A percentile compares a stretch with the other conserved stretches of the same genome.
These are phyloP conservation scores for Bungarus multicinctus DNA, from an alignment of 2,113 vertebrate genomes.

Conservation along the genomic window DNA sequence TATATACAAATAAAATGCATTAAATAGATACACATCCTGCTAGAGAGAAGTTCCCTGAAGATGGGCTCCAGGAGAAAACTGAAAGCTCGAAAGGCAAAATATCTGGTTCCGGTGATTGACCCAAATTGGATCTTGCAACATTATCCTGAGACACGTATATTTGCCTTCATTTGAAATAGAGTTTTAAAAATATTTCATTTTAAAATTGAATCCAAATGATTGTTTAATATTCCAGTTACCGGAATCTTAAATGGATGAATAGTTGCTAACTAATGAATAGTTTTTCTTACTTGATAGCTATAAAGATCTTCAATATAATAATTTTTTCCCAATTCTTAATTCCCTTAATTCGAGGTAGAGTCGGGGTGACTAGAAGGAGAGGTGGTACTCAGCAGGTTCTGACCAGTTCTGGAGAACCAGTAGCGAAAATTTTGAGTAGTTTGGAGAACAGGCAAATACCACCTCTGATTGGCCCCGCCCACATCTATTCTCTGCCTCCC, in stretches of 20 bases:
- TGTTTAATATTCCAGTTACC: background rate
- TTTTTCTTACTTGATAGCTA: background rate
- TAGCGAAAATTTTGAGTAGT: no score
- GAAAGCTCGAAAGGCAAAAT: background rate
- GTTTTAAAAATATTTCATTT: slow-evolving; percentile 21
- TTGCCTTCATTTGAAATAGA: background rate
- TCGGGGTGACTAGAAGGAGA: background rate
- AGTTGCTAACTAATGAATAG: background rate
- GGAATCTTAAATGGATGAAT: background rate
- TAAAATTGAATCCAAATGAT: background rate
- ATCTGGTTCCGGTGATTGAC: background rate
- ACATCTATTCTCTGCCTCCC: no score
- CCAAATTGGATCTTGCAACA: background rate
- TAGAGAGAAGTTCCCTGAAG: background rate
- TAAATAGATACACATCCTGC: background rate
- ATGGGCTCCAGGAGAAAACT: background rate
- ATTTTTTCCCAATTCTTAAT: background rate
- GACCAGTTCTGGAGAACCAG: no score
- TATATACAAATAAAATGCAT: slow-evolving; percentile 11
- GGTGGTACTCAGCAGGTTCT: no score
- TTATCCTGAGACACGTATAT: background rate
- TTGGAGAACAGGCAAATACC: no score
- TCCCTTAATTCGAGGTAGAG: background rate
- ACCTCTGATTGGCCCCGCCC: no score
- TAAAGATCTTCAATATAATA: background rate